phyloP scores from a whole-genome alignment of 2,113 vertebrate genomes.

The Pterocles orientalis region DNA sequence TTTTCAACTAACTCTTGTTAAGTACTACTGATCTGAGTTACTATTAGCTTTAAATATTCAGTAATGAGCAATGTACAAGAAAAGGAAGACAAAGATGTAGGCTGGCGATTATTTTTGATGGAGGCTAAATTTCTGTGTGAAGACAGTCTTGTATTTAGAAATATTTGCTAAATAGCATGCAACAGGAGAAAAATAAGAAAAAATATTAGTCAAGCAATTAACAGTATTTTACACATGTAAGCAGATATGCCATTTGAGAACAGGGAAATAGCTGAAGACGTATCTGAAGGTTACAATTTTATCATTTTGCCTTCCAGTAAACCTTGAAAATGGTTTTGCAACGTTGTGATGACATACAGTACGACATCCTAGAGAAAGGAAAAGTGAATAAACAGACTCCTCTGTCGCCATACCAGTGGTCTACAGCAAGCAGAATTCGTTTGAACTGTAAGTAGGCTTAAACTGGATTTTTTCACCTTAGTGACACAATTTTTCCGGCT shows the following conservation, averaged over 20 bases:
- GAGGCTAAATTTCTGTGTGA: background rate
- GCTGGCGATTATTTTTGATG: background rate
- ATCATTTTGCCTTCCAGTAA: background rate
- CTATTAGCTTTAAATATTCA: background rate
- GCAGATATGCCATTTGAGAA: background rate
- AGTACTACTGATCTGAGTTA: background rate
- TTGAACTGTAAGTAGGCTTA: background rate
- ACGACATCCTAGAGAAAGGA: background rate
- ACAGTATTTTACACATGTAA: background rate
- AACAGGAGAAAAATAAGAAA: background rate
- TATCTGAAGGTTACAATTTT: background rate
- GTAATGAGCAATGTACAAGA: background rate
- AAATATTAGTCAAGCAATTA: background rate
- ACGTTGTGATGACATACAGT: background rate
- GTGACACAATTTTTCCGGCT: background rate
- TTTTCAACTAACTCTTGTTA: background rate
- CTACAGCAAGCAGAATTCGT: background rate
- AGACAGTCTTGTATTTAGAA: background rate
- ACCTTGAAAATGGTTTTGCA: background rate
- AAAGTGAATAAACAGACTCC: background rate
- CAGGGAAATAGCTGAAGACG: background rate
- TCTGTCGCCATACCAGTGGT: background rate
- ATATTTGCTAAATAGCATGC: background rate
- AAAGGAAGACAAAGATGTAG: rapidly evolving
- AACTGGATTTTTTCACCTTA: background rate